phyloP scores from a whole-genome alignment of 2,888 invertebrate genomes.

The Leptopilina drosophilae region DNA sequence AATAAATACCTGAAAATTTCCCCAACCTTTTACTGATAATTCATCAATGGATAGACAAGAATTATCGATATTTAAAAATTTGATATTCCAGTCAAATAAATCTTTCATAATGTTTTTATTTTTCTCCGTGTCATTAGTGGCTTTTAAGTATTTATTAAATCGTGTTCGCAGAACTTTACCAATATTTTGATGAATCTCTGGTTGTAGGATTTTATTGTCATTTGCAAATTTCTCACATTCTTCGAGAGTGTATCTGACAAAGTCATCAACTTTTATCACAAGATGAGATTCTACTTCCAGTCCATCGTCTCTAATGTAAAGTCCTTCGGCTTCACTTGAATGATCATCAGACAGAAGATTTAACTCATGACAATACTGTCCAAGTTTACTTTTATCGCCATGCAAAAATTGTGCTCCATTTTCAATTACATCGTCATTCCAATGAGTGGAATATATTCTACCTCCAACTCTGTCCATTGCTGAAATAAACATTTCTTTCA shows the following conservation, averaged over 20 bases:
- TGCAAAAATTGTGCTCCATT: slow-evolving; percentile 83
- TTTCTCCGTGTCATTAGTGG: slow-evolving; percentile 66
- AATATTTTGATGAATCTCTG: slow-evolving; percentile 74
- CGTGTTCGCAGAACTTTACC: slow-evolving; percentile 72
- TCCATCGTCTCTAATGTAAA: slow-evolving; percentile 78
- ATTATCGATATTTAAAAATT: slow-evolving; percentile 82
- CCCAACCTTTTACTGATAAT: slow-evolving; percentile 81
- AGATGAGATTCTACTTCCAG: slow-evolving; percentile 75
- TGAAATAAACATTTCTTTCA: slow-evolving; percentile 54
- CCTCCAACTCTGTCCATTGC: slow-evolving; percentile 80
- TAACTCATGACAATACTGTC: slow-evolving; percentile 76
- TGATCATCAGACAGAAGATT: slow-evolving; percentile 77
- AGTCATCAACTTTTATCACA: slow-evolving; percentile 78
- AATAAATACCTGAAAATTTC: slow-evolving; percentile 76
- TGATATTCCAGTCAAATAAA: slow-evolving; percentile 81
- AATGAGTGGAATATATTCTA: slow-evolving; percentile 77
- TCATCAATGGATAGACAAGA: slow-evolving; percentile 79
- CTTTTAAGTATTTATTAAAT: slow-evolving; percentile 77
- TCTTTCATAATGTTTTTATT: slow-evolving; percentile 75
- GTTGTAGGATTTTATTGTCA: slow-evolving; percentile 70
- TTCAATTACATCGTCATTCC: slow-evolving; percentile 78
- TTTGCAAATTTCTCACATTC: slow-evolving; percentile 77
- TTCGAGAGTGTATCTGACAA: slow-evolving; percentile 77
- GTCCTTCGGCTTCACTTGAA: slow-evolving; percentile 80
- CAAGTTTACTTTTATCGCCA: slow-evolving; percentile 79